Base-by-base conservation (phyloP, 2,797 vertebrate genomes). In the Hydrolagus colliei region DNA sequence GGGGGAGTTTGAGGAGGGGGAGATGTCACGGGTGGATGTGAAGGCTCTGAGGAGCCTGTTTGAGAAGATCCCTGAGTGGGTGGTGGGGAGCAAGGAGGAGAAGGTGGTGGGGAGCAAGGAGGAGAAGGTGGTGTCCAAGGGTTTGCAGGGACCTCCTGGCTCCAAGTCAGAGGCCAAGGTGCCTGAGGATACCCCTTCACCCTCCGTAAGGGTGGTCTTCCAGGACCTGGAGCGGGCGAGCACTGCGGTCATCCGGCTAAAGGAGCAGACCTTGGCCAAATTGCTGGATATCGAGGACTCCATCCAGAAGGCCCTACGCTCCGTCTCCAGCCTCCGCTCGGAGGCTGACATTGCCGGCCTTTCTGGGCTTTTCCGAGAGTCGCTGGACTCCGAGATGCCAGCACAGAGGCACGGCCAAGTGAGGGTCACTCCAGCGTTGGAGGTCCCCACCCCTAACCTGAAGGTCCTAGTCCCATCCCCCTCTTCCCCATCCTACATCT, bases 211-310 rank as follows among this genome's bases (percentile, higher is more conserved):
- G 18, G 89, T 95, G 86, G 95, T 94, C 82, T 99, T 96, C 67
- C 97, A 95, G 87, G 96, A 98, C 88, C 93, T 99, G 74, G 96
- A 97, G 85, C 91, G 94, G 89, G 97, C 97, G 22, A 97, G 97
- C 87, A 92, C 93, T 61, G 97, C 98, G 89, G 97, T 99, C 59
- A 94, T 95, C 62, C 91, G 90, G 88, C 92, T 99, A 86, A 99
- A 98, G 90, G 96, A 98, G 87, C 97, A 98, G 90, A 99, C 97
- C 0, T 92, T 98, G 85, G 94, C 95, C 68, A 95, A 94, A 90
- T 94, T 99, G 61, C 86, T 96, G 87, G 96, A 97, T 88, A 98
- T 99, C 0, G 97, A 98, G 88, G 95, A 96, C 74, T 92, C 97
- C 6, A 96, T 99, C 82, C 97, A 92, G 88, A 99, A 98, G 89